Evolutionary conservation across 2,888 invertebrate species (phyloP), one percentile per base, ranked within the genome.

Genomic region (Falcaria lacertinaria): DNA sequence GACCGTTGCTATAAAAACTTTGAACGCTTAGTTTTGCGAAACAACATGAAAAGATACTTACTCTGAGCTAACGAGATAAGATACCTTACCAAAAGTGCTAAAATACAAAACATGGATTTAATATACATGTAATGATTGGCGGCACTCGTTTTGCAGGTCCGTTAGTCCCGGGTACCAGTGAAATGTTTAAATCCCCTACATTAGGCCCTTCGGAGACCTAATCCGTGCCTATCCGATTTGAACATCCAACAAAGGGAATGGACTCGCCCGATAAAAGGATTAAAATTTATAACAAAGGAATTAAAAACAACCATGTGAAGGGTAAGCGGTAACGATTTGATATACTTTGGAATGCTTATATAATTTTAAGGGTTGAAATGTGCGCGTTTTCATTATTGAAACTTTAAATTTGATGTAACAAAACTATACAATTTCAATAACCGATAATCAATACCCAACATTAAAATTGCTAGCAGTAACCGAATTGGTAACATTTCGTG

Each of bases 201-300:
- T 74, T 28, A 66, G 70, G 61, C 58, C 66, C 57, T 58, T 63
- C 52, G 42, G 44, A 48, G 49, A 50, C 52, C 62, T 74, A 75
- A 77, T 69, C 73, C 70, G 52, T 56, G 57, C 71, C 66, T 65
- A 66, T 65, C 61, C 59, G 63, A 55, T 63, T 64, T 63, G 62
- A 56, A 52, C 51, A 54, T 57, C 56, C 57, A 61, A 75, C 75
- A 75, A 78, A 75, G 72, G 72, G 69, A 69, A 66, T 67, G 80
- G 76, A 60, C 49, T 60, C 53, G 57, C 52, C 61, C 75, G 86
- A 85, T 86, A 86, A 83, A 72, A 61, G 81, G 83, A 81, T 86
- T 86, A 81, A 80, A 79, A 80, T 80, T 79, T 79, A 80, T 80
- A 63, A 72, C 59, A 32, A 37, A 47, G 54, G 68, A 58, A 69